Evolutionary conservation across 2,113 vertebrate genomes (phyloP).

Genomic region (Laterallus jamaicensis): DNA sequence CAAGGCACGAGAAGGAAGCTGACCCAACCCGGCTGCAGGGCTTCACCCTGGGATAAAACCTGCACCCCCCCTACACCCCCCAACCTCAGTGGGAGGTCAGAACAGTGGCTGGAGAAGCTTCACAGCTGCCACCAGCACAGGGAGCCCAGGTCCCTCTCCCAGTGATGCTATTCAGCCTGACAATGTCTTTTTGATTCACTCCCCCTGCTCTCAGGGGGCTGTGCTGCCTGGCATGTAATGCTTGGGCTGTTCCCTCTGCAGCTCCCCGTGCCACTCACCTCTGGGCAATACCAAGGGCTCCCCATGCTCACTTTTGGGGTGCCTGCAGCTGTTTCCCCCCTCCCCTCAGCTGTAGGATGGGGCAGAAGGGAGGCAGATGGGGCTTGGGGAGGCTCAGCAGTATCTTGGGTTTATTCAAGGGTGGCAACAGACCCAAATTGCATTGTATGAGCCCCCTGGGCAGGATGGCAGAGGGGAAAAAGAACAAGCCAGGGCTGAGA

Average conservation of each 20-base stretch:
- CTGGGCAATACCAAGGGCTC: accelerated
- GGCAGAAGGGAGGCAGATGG: too few relatives aligned
- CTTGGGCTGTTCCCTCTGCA: accelerated
- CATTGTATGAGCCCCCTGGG: not conserved
- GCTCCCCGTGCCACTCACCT: accelerated
- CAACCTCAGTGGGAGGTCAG: not conserved
- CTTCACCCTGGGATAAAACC: not conserved
- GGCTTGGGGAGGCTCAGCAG: accelerated
- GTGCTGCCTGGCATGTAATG: not conserved
- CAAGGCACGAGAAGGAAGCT: accelerated
- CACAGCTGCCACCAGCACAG: accelerated
- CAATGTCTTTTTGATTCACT: not conserved
- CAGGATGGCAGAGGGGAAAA: not conserved
- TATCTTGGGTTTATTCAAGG: not conserved
- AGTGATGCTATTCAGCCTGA: not conserved
- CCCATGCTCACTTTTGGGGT: not conserved
- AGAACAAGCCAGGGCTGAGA: not conserved
- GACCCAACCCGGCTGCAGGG: not conserved
- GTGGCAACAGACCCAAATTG: not conserved
- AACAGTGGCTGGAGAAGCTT: not conserved
- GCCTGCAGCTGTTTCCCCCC: accelerated
- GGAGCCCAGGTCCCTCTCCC: not conserved
- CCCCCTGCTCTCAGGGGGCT: not conserved
- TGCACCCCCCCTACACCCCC: not conserved
- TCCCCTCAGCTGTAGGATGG: not conserved